Conservation (phyloP, 2,113 vertebrate genomes). For the Pangasianodon hypophthalmus region DNA sequence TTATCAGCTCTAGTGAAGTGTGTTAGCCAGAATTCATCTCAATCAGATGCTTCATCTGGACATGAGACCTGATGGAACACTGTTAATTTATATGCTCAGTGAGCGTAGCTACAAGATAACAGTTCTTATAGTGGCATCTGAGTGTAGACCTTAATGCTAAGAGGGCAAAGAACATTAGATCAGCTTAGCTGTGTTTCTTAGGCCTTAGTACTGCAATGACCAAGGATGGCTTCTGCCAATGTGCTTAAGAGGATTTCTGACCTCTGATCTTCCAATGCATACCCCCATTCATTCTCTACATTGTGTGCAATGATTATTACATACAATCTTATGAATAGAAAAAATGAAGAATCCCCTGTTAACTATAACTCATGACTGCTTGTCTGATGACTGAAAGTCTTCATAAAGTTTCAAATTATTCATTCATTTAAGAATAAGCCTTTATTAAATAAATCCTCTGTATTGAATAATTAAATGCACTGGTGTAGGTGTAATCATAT, state of each 20-base stretch:
- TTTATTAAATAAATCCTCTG: background rate
- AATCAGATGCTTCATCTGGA: background rate
- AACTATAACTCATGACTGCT: background rate
- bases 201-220: conserved; percentile 15
- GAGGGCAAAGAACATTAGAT: conserved; percentile 28
- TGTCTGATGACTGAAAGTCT: background rate
- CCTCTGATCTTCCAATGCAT: conserved; percentile 29
- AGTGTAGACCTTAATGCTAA: background rate
- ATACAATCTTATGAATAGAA: background rate
- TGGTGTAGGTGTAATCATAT: background rate
- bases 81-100: background rate
- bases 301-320: background rate
- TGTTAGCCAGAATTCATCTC: background rate
- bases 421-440: background rate
- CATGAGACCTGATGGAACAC: background rate
- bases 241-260: conserved; percentile 52
- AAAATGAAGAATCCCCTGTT: background rate
- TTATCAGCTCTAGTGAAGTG: background rate
- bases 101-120: background rate
- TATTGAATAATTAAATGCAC: background rate
- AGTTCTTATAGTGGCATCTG: background rate
- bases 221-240: conserved; percentile 2
- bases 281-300: background rate
- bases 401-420: background rate
- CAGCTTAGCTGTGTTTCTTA: conserved; percentile 43